Evolutionary conservation across 1,140 invertebrate genomes (phyloP).

Genomic region (Lordiphosa clarofinis): DNA sequence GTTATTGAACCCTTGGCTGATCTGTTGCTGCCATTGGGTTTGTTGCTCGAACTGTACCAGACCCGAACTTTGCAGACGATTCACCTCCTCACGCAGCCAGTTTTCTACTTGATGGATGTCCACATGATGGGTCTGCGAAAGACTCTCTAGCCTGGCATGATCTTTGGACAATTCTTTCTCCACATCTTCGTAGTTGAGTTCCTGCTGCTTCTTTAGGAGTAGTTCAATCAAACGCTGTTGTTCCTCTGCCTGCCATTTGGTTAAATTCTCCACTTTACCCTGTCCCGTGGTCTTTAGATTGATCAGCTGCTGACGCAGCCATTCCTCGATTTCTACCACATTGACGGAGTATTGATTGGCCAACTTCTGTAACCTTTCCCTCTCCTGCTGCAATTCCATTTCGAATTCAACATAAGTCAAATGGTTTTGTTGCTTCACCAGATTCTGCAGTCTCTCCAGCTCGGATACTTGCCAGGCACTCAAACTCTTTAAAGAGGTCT

Average conservation of each 20-base stretch:
- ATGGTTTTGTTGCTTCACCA: constrained; percentile 64
- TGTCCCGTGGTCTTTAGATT: constrained; percentile 65
- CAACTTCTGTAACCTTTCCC: constrained; percentile 51
- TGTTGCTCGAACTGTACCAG: constrained; percentile 63
- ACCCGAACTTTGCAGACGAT: constrained; percentile 60
- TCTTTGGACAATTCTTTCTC: constrained; percentile 61
- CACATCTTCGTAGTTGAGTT: constrained; percentile 56
- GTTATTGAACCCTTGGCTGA: constrained; percentile 55
- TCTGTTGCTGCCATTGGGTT: constrained; percentile 64
- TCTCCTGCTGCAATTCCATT: constrained; percentile 64
- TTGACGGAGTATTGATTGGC: constrained; percentile 70
- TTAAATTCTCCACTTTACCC: constrained; percentile 62
- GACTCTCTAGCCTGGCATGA: constrained; percentile 45
- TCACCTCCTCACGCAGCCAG: constrained; percentile 66
- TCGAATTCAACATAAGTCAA: constrained; percentile 69
- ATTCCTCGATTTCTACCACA: constrained; percentile 66
- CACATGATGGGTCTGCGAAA: constrained; percentile 65
- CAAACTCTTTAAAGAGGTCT: constrained; percentile 49
- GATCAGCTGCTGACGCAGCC: constrained; percentile 68
- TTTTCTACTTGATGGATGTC: constrained; percentile 67
- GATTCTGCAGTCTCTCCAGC: constrained; percentile 55
- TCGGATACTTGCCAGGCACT: constrained; percentile 66
- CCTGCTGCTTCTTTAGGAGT: constrained; percentile 64
- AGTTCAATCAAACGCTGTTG: constrained; percentile 67
- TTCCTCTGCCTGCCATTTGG: constrained; percentile 67